A percentile compares a stretch with the other conserved stretches of the same genome.
Conservation (phyloP, 2,888 invertebrate species). For the Leptopilina syphax region DNA sequence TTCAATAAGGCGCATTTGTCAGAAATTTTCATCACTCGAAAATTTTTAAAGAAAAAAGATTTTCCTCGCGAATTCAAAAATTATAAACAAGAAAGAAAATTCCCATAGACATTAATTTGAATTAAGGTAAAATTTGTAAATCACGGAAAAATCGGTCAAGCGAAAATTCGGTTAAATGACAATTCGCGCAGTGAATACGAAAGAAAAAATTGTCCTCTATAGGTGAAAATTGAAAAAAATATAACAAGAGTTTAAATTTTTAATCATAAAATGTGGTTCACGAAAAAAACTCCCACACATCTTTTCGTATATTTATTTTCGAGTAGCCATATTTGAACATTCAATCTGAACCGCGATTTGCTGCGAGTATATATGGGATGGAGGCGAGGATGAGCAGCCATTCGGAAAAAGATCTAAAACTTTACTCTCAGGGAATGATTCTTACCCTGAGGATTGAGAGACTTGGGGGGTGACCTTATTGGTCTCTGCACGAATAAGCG, state of each 20-base stretch:
- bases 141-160: too few relatives aligned
- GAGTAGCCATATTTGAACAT: constrained; percentile 32
- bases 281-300: not conserved
- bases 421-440: constrained; percentile 56
- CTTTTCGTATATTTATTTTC: constrained; percentile 26
- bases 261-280: not conserved
- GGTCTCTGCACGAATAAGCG: constrained; percentile 66
- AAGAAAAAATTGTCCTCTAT: too few relatives aligned
- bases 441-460: constrained; percentile 56
- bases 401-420: constrained; percentile 60
- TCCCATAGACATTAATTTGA: too few relatives aligned
- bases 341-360: constrained; percentile 29
- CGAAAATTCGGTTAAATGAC: too few relatives aligned
- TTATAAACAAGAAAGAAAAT: too few relatives aligned
- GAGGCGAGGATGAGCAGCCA: constrained; percentile 50
- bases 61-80: too few relatives aligned
- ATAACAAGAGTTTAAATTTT: not conserved
- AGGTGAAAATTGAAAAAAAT: too few relatives aligned
- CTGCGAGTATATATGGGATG: constrained; percentile 23
- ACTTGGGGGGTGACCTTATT: constrained; percentile 64
- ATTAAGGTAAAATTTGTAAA: too few relatives aligned
- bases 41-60: too few relatives aligned
- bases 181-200: too few relatives aligned
- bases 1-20: too few relatives aligned
- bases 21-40: too few relatives aligned